phyloP scores from a whole-genome alignment of 2,888 invertebrate species.

The Empis livida region DNA sequence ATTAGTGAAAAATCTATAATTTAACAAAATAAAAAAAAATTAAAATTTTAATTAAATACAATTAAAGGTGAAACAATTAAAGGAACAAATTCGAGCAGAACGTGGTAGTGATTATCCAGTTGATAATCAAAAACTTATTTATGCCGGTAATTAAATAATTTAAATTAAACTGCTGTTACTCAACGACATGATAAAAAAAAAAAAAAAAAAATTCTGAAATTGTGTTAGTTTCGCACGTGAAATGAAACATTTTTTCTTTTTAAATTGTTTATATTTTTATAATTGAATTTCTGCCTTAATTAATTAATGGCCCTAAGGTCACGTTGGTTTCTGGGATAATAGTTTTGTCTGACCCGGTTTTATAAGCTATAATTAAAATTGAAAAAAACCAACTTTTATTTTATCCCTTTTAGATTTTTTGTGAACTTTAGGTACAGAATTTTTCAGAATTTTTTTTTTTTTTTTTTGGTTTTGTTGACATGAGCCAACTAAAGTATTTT shows the following conservation, averaged over 20 bases:
- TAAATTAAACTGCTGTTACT: background rate
- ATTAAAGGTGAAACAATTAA: conserved; percentile 51
- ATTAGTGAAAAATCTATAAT: background rate
- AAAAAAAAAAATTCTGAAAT: background rate
- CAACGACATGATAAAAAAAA: background rate
- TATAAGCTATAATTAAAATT: too few relatives aligned
- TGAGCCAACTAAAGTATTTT: too few relatives aligned
- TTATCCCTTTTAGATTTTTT: too few relatives aligned
- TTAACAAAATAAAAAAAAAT: too few relatives aligned
- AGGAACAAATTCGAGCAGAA: conserved; percentile 79
- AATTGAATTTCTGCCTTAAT: too few relatives aligned
- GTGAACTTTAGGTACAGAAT: too few relatives aligned
- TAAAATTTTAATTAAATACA: background rate
- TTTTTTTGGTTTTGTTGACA: too few relatives aligned
- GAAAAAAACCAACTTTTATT: too few relatives aligned
- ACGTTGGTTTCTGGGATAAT: too few relatives aligned
- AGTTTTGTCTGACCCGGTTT: too few relatives aligned
- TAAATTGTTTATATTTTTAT: background rate
- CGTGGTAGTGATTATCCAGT: conserved; percentile 83
- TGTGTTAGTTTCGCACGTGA: too few relatives aligned
- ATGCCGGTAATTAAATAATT: conserved; percentile 59
- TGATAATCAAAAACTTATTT: conserved; percentile 85
- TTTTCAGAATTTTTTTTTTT: background rate
- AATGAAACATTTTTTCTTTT: background rate
- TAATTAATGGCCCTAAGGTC: too few relatives aligned